Conservation (phyloP, 2,888 invertebrate genomes). For the Endotricha flammealis region DNA sequence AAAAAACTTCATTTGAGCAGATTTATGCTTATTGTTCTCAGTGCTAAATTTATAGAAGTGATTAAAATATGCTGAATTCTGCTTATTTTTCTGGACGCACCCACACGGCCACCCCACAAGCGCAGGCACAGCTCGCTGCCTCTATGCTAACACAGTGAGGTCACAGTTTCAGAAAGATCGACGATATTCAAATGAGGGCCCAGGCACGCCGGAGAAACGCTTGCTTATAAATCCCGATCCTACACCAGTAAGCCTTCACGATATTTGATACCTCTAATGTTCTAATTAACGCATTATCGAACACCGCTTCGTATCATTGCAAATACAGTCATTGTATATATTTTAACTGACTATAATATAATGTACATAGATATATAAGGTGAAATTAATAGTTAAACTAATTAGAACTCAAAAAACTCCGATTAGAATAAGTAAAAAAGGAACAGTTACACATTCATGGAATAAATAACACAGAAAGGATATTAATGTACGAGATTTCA, state of each 20-base stretch:
- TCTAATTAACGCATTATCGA: background rate
- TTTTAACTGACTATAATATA: no score
- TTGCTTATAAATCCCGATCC: slow-evolving; percentile 74
- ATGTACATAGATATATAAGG: no score
- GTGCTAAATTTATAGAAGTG: no score
- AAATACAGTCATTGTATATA: background rate
- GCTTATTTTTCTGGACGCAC: slow-evolving; percentile 20
- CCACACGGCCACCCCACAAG: slow-evolving; percentile 20
- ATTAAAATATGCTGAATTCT: no score
- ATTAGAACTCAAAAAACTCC: no score
- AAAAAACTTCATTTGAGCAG: no score
- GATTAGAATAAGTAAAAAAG: no score
- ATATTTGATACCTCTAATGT: slow-evolving; percentile 19
- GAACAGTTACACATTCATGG: no score
- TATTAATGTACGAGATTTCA: no score
- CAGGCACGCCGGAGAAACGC: slow-evolving; percentile 70
- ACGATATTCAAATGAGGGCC: slow-evolving; percentile 66
- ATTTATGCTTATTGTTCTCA: no score
- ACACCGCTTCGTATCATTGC: background rate
- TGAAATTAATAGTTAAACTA: no score
- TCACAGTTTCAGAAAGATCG: slow-evolving; percentile 73
- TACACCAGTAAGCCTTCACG: slow-evolving; percentile 66
- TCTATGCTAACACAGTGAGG: slow-evolving; percentile 51
- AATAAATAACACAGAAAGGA: no score
- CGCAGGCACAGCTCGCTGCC: slow-evolving; percentile 22